These are phyloP conservation scores for Scaptomyza polygonia DNA, from an alignment of 2,888 invertebrate genomes.

Conservation along the genomic window DNA sequence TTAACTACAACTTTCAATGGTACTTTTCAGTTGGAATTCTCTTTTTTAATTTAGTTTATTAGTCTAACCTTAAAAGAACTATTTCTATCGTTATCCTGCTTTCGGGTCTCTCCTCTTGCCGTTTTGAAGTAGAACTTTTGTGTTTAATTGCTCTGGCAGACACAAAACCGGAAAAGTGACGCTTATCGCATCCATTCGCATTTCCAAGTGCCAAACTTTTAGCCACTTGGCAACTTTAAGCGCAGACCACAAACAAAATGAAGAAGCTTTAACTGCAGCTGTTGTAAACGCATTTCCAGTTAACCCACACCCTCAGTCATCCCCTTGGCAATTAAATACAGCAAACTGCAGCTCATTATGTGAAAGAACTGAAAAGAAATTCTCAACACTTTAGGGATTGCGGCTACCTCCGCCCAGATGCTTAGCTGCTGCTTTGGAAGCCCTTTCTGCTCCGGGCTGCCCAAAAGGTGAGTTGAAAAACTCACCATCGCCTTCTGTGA, in stretches of 20 bases:
- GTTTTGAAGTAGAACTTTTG: conserved; percentile 44
- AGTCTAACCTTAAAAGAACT: conserved; percentile 16
- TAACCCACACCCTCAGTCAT: not conserved
- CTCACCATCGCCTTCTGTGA: not conserved
- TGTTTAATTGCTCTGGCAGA: conserved; percentile 66
- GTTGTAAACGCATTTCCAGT: conserved; percentile 3
- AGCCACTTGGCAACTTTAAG: conserved; percentile 55
- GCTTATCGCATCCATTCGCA: conserved; percentile 71
- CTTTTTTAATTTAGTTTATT: too few relatives aligned
- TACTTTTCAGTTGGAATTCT: not conserved
- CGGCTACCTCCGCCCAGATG: conserved; percentile 7
- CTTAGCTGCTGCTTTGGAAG: conserved; percentile 15
- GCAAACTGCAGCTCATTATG: conserved; percentile 61
- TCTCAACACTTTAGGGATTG: conserved; percentile 31
- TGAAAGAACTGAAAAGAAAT: conserved; percentile 23
- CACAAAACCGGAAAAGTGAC: conserved; percentile 58
- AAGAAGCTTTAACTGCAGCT: conserved; percentile 19
- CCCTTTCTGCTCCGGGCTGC: not conserved
- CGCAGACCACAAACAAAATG: conserved; percentile 42
- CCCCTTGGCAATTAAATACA: conserved; percentile 53
- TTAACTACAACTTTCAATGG: not conserved
- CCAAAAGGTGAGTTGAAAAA: not conserved
- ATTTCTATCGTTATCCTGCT: conserved; percentile 14
- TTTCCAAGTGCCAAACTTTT: conserved; percentile 53
- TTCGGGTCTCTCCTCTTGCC: not conserved